Evolutionary conservation across 2,888 invertebrate species (phyloP).

Genomic region (Aromia moschata): DNA sequence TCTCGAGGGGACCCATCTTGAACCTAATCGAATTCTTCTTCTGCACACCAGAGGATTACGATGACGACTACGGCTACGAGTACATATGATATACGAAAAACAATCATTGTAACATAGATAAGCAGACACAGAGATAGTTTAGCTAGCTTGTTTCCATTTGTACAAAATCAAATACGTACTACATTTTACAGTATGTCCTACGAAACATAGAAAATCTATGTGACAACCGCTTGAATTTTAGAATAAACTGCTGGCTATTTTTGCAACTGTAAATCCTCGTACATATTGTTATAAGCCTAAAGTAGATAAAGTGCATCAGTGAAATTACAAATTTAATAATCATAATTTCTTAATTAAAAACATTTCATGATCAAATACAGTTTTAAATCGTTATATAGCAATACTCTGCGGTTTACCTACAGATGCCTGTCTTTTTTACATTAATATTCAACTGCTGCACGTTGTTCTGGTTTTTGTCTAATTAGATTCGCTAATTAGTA

Average conservation of each 20-base stretch:
- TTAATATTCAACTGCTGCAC: conserved; percentile 1
- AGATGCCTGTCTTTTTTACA: background rate
- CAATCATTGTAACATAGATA: conserved; percentile 30
- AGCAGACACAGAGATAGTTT: conserved; percentile 40
- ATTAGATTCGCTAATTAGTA: conserved; percentile 13
- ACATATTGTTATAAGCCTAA: too few relatives aligned
- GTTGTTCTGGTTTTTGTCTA: background rate
- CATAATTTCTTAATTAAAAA: too few relatives aligned
- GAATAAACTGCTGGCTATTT: too few relatives aligned
- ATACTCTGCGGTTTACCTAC: too few relatives aligned
- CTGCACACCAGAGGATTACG: conserved; percentile 81
- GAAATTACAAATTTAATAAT: too few relatives aligned
- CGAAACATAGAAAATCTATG: conserved; percentile 12
- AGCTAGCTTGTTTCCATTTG: conserved; percentile 16
- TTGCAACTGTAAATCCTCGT: too few relatives aligned
- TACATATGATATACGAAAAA: conserved; percentile 55
- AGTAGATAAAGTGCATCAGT: too few relatives aligned
- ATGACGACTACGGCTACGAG: conserved; percentile 69
- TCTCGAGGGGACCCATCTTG: conserved; percentile 86
- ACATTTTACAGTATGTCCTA: conserved; percentile 22
- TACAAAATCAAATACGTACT: conserved; percentile 7
- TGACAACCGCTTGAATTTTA: background rate
- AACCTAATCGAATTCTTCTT: conserved; percentile 92
- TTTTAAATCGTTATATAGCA: too few relatives aligned
- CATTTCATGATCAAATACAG: too few relatives aligned